Evolutionary conservation across 2,888 invertebrate genomes (phyloP), one percentile per base, ranked within the genome.

Genomic region (Ectobius pallidus): DNA sequence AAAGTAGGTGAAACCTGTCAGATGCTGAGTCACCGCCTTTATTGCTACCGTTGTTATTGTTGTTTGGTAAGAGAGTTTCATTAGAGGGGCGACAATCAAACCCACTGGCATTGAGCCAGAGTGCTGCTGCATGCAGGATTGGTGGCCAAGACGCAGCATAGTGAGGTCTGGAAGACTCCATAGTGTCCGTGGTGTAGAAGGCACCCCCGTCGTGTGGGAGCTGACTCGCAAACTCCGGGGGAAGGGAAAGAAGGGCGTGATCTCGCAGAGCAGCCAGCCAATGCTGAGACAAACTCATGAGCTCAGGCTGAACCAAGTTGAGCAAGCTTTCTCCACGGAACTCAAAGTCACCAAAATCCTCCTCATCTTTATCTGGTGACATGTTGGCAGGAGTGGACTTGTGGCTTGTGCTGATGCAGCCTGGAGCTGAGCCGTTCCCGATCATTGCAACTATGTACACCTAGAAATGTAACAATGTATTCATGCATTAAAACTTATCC

Each of bases 221-320:
- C 82, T 99, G 98, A 74, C 95, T 96, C 1, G 94, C 91, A 84
- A 96, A 98, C 83, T 99, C 97, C 67, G 92, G 88, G 0, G 98
- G 98, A 76, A 99, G 86, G 73, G 97, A 93, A 55, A 99, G 84
- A 58, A 99, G 85, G 0, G 99, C 99, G 80, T 99, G 95, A 84
- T 99, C 99, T 81, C 92, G 92, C 78, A 99, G 85, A 0, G 97
- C 97, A 1, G 96, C 93, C 74, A 98, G 85, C 99, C 99, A 99
- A 82, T 98, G 93, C 77, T 93, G 92, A 14, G 97, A 96, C 73
- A 99, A 87, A 80, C 93, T 93, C 74, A 92, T 89, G 78, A 99
- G 84, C 83, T 99, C 98, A 0, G 99, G 98, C 80, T 96, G 93
- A 0, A 99, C 99, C 72, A 99, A 85, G 74, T 92, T 93, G 74